Conservation (phyloP, 2,113 vertebrate genomes). For the Phylloscopus trochilus region DNA sequence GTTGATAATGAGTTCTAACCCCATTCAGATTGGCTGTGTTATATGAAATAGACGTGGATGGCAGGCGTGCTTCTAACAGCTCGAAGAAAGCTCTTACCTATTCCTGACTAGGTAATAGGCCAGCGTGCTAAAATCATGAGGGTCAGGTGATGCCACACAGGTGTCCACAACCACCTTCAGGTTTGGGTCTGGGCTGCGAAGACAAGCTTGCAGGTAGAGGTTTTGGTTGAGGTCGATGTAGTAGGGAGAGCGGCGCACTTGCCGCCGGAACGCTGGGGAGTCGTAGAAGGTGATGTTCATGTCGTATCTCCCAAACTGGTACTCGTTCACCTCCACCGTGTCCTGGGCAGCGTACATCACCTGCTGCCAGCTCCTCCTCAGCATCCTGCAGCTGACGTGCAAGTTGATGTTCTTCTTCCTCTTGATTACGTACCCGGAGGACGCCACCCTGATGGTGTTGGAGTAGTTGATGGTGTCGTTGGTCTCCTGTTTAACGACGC, state of each 20-base stretch:
- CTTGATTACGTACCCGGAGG: constrained; percentile 31
- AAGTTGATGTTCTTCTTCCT: constrained; percentile 60
- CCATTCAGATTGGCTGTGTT: not conserved
- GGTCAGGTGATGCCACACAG: constrained; percentile 69
- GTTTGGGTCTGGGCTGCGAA: constrained; percentile 45
- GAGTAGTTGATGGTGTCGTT: constrained; percentile 73
- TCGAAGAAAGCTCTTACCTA: constrained; percentile 63
- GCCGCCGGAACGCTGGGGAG: constrained; percentile 42
- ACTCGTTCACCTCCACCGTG: not conserved
- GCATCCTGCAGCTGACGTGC: constrained; percentile 70
- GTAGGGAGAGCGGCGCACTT: constrained; percentile 62
- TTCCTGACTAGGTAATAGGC: constrained; percentile 65
- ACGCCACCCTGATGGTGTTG: constrained; percentile 44
- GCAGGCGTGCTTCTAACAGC: not conserved
- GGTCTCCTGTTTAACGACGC: constrained; percentile 31
- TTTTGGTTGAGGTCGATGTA: constrained; percentile 64
- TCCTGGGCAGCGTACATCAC: constrained; percentile 59
- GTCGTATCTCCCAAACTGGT: constrained; percentile 59
- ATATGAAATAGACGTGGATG: not conserved
- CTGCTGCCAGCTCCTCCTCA: constrained; percentile 65
- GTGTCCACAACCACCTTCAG: constrained; percentile 74
- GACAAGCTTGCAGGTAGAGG: constrained; percentile 67
- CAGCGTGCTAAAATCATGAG: constrained; percentile 32
- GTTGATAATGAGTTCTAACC: not conserved
- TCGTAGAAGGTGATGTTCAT: constrained; percentile 69